Evolutionary conservation across 2,797 vertebrate genomes (phyloP).

Genomic region (Florisuga fusca): DNA sequence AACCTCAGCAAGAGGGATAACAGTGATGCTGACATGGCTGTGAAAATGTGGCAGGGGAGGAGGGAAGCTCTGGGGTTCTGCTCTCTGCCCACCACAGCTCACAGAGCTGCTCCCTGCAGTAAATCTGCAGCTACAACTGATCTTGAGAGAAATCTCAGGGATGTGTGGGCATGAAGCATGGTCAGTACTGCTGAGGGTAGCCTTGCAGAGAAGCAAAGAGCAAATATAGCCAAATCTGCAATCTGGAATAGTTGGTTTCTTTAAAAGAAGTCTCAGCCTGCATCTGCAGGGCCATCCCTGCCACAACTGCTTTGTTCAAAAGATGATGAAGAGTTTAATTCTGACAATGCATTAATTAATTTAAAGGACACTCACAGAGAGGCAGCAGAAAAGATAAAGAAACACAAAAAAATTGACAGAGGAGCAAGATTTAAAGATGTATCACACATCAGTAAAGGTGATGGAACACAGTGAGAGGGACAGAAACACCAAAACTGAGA

Average conservation of each 20-base stretch:
- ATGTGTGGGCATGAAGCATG: accelerated
- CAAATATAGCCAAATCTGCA: background rate
- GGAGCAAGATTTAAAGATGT: background rate
- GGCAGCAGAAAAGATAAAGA: background rate
- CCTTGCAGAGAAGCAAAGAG: background rate
- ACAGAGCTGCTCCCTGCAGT: background rate
- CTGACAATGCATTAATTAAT: background rate
- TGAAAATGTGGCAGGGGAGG: background rate
- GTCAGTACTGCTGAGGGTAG: background rate
- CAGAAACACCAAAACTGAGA: background rate
- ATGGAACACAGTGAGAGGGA: background rate
- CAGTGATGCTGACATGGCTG: background rate
- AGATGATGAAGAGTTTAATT: background rate
- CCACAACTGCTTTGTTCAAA: background rate
- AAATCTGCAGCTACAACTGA: background rate
- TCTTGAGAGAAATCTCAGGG: background rate
- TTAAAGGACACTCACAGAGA: background rate
- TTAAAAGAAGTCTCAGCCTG: accelerated
- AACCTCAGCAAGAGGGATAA: background rate
- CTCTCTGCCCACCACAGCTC: background rate
- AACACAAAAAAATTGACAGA: background rate
- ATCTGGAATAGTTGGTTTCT: background rate
- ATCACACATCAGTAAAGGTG: background rate
- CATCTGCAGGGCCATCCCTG: background rate
- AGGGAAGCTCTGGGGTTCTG: background rate